Evolutionary conservation across 2,113 vertebrate species (phyloP).

Genomic region (Pelusios castaneus): DNA sequence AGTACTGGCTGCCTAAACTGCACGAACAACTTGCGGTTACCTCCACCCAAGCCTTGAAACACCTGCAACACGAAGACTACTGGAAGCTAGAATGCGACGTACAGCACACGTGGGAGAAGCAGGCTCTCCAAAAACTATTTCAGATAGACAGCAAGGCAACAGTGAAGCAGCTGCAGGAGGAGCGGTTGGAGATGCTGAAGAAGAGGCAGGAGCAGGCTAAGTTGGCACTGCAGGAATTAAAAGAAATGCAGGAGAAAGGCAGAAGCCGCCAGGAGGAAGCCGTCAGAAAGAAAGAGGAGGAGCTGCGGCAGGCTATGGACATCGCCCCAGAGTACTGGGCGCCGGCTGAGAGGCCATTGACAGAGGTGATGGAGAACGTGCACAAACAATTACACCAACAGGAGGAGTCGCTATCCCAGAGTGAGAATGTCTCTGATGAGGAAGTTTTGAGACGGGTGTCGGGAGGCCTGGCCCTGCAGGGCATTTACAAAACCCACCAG

Average conservation of each 20-base stretch:
- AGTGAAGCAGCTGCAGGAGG: not conserved
- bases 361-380: not conserved
- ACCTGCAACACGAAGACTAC: not conserved
- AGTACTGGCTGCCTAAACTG: constrained; percentile 37
- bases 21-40: constrained; percentile 23
- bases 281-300: constrained; percentile 14
- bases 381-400: constrained; percentile 29
- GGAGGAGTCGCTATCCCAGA: not conserved
- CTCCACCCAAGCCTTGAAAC: not conserved
- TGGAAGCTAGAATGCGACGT: not conserved
- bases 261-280: not conserved
- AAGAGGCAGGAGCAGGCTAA: not conserved
- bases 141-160: not conserved
- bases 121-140: constrained; percentile 15
- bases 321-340: constrained; percentile 11
- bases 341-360: not conserved
- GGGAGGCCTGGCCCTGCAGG: constrained; percentile 73
- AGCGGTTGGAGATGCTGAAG: not conserved
- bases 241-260: not conserved
- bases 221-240: not conserved
- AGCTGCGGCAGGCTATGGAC: not conserved
- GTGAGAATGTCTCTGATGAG: not conserved
- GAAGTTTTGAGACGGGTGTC: constrained; percentile 67
- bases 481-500: constrained; percentile 65
- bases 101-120: constrained; percentile 17